A percentile compares a stretch with the other conserved stretches of the same genome.
Evolutionary conservation across 2,797 vertebrate genomes (phyloP).

Genomic region (Sebastolobus alascanus): DNA sequence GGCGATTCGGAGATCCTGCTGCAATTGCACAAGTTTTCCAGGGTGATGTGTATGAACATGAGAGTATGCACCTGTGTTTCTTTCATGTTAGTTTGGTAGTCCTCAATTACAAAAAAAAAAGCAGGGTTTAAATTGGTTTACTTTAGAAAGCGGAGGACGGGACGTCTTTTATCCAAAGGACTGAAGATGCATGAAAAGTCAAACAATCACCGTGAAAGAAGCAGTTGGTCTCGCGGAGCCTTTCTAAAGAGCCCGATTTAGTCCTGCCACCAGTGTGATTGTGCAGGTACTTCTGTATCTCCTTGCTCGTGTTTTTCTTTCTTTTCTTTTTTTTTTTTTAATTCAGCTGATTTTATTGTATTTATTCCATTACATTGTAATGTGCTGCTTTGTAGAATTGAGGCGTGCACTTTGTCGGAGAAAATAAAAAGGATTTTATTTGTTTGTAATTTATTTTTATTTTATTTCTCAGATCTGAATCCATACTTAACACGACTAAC

Average conservation of each 20-base stretch:
- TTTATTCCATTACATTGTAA: constrained; percentile 94
- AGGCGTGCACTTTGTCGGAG: constrained; percentile 91
- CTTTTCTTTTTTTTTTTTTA: constrained; percentile 61
- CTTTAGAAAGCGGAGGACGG: constrained; percentile 51
- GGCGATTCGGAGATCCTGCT: constrained; percentile 65
- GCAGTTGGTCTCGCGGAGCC: constrained; percentile 51
- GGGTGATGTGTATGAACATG: constrained; percentile 77
- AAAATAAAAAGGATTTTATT: constrained; percentile 88
- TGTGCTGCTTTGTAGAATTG: constrained; percentile 93
- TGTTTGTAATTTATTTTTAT: constrained; percentile 81
- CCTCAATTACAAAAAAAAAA: constrained; percentile 60
- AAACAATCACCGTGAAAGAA: constrained; percentile 39
- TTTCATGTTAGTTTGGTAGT: constrained; percentile 75
- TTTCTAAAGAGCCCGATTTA: constrained; percentile 78
- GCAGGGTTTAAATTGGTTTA: constrained; percentile 70
- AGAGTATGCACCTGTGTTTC: constrained; percentile 73
- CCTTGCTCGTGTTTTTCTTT: constrained; percentile 85
- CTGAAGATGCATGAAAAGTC: constrained; percentile 58
- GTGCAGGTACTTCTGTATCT: constrained; percentile 83
- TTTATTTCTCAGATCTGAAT: constrained; percentile 81
- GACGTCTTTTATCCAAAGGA: constrained; percentile 27
- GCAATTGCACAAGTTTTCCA: constrained; percentile 84
- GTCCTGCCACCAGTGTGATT: constrained; percentile 85
- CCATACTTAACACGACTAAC: constrained; percentile 31
- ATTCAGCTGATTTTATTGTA: constrained; percentile 88